These are phyloP conservation scores for Acleris holmiana DNA, from an alignment of 2,888 invertebrate species.

Conservation along the genomic window DNA sequence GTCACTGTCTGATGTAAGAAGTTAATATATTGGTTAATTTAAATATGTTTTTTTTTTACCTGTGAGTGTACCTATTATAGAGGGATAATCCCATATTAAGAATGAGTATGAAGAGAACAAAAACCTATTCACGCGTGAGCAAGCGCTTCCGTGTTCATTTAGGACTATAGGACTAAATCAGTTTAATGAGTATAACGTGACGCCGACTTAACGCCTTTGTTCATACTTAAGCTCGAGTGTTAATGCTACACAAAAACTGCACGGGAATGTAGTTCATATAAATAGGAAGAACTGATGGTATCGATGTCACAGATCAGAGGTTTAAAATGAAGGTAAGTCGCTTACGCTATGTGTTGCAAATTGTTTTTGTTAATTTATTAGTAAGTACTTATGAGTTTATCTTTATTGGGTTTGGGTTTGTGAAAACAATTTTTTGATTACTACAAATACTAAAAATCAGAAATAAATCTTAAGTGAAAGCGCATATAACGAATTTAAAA, in stretches of 20 bases:
- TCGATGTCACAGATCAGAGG: slow-evolving; percentile 20
- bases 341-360: neutral
- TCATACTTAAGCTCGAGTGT: slow-evolving; percentile 7
- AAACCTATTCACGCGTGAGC: slow-evolving; percentile 3
- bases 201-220: slow-evolving; percentile 38
- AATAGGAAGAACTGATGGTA: slow-evolving; percentile 34
- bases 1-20: no score
- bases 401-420: neutral
- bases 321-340: slow-evolving; percentile 39
- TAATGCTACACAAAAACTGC: slow-evolving; percentile 41
- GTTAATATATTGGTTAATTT: no score
- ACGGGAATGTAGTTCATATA: slow-evolving; percentile 42
- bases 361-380: neutral
- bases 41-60: no score
- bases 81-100: slow-evolving; percentile 27
- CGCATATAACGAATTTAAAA: no score
- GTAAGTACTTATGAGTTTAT: neutral
- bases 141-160: slow-evolving; percentile 34
- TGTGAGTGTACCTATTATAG: neutral
- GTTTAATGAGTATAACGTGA: slow-evolving; percentile 42
- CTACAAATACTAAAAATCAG: no score
- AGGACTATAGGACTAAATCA: slow-evolving; percentile 3
- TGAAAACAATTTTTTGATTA: no score
- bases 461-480: no score
- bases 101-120: slow-evolving; percentile 1